Evolutionary conservation across 2,113 vertebrate genomes (phyloP).

Genomic region (Columba livia): DNA sequence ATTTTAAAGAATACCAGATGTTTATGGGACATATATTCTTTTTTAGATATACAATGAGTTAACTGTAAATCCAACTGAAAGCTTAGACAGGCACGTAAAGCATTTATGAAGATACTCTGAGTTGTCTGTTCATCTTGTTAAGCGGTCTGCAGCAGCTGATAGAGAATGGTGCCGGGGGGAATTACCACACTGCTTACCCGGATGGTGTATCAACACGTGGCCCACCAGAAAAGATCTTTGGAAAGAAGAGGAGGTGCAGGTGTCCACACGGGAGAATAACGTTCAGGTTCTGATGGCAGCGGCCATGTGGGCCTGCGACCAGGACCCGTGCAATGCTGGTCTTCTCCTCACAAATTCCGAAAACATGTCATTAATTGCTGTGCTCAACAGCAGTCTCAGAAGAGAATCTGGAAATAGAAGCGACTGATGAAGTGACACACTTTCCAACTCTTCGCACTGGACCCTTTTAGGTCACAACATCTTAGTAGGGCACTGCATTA

Average conservation of each 20-base stretch:
- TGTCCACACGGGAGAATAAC: too few relatives aligned
- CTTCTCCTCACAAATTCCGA: background rate
- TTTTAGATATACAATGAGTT: background rate
- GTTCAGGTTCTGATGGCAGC: background rate
- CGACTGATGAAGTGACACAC: background rate
- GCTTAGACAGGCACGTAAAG: background rate
- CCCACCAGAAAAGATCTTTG: too few relatives aligned
- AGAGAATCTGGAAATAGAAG: slow-evolving; percentile 1
- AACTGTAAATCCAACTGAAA: background rate
- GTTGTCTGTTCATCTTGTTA: background rate
- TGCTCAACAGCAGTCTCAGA: slow-evolving; percentile 3
- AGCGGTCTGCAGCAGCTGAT: too few relatives aligned
- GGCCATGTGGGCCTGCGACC: background rate
- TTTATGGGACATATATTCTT: background rate
- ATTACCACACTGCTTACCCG: too few relatives aligned
- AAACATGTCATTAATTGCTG: background rate
- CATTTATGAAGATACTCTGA: background rate
- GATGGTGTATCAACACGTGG: too few relatives aligned
- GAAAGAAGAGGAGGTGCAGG: too few relatives aligned
- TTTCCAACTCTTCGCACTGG: background rate
- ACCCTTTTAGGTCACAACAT: background rate
- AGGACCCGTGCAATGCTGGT: rapidly evolving
- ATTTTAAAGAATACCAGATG: background rate
- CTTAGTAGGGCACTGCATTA: background rate
- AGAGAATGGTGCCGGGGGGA: too few relatives aligned